Conservation (phyloP, 2,797 vertebrate species). For the Pampus argenteus region DNA sequence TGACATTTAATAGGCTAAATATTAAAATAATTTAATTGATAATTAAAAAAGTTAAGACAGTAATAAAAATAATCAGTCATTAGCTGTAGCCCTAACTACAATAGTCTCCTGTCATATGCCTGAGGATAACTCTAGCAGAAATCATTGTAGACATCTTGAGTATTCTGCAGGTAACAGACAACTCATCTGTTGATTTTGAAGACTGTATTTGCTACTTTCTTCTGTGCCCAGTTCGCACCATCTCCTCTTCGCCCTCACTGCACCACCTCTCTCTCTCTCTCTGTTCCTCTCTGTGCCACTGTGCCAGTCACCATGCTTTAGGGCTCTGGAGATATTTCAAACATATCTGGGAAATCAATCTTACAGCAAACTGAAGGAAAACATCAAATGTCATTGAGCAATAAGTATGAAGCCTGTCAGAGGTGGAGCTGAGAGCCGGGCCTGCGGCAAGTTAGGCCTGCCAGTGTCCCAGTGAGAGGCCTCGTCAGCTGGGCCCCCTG, state of each 20-base stretch:
- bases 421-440: slow-evolving; percentile 91
- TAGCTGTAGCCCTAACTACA: not conserved
- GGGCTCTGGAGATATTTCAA: slow-evolving; percentile 95
- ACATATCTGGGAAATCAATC: slow-evolving; percentile 93
- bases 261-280: slow-evolving; percentile 37
- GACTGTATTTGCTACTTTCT: slow-evolving; percentile 14
- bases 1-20: not conserved
- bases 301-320: slow-evolving; percentile 87
- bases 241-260: slow-evolving; percentile 28
- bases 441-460: slow-evolving; percentile 88
- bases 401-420: slow-evolving; percentile 93
- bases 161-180: slow-evolving; percentile 8
- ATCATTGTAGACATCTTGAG: not conserved
- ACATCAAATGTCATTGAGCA: slow-evolving; percentile 98
- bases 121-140: no score
- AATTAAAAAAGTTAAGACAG: not conserved
- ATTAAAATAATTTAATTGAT: not conserved
- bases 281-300: slow-evolving; percentile 61
- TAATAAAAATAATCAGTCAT: not conserved
- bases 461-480: slow-evolving; percentile 88
- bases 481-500: slow-evolving; percentile 85
- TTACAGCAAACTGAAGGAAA: slow-evolving; percentile 97
- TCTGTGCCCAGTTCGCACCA: slow-evolving; percentile 32
- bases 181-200: slow-evolving; percentile 28
- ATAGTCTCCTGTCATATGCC: not conserved